Evolutionary conservation across 2,888 invertebrate genomes (phyloP).

Genomic region (Synanthedon tipuliformis): DNA sequence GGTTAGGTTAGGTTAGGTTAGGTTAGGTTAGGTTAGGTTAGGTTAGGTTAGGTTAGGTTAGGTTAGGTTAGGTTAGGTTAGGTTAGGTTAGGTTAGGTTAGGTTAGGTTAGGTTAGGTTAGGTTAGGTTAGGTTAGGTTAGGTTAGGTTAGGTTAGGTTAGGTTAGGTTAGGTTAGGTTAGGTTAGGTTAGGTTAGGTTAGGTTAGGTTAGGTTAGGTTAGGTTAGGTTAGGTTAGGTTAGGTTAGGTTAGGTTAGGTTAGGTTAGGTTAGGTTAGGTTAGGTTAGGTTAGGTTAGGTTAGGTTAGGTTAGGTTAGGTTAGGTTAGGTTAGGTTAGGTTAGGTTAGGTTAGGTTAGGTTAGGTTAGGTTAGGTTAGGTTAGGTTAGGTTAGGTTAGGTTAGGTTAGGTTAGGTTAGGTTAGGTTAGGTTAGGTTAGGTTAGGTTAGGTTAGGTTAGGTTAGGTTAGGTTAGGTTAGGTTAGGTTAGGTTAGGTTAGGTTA

Average conservation of each 20-base stretch:
- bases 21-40: too few relatives aligned
- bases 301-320: conserved; percentile 9
- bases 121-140: conserved; percentile 3
- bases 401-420: conserved; percentile 12
- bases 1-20: too few relatives aligned
- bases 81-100: too few relatives aligned
- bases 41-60: too few relatives aligned
- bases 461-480: conserved; percentile 12
- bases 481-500: too few relatives aligned
- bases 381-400: conserved; percentile 13
- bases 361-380: too few relatives aligned
- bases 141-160: conserved; percentile 3
- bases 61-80: too few relatives aligned
- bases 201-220: too few relatives aligned
- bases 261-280: conserved; percentile 2
- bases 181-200: too few relatives aligned
- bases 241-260: conserved; percentile 2
- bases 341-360: too few relatives aligned
- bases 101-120: conserved; percentile 4
- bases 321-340: too few relatives aligned
- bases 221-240: neutral
- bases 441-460: conserved; percentile 11
- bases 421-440: conserved; percentile 12
- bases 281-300: conserved; percentile 7
- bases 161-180: too few relatives aligned